Base-by-base conservation (phyloP, 2,888 invertebrate genomes). In the Monopis laevigella region DNA sequence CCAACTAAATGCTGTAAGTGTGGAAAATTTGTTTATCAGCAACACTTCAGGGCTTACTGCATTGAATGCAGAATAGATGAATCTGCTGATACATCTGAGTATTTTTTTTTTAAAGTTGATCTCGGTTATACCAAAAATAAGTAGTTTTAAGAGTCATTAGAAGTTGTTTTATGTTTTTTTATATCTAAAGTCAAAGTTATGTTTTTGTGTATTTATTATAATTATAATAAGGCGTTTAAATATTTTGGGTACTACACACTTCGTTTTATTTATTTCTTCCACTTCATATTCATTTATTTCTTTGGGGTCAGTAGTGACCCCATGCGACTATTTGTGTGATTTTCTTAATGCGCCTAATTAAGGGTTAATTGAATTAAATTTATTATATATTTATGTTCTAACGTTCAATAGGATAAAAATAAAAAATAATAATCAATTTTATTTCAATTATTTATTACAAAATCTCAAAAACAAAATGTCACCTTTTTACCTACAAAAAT, bases 31-130 rank as follows among this genome's bases (percentile, higher is more conserved):
- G 21, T 30, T 44, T 44, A 41, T 16, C 34, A 34, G 16, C 14
- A 12, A 34, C 34, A 34, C 17, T 34, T 34, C 34, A 34, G 16
- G 17, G 17, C 16, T 14, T 34, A 34, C 34, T 43, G 43, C 40
- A 13, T 43, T 30, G 30, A 32, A 39, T 43, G 39, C 42, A 43
- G 26, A 43, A 24, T 39, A 43, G 39, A 39, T 30, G 28, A 43
- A 43, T 43, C 40, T 30, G 40, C 40, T 40, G 40, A 43, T 35
- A 39, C 27, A 29, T 19, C 39, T 40, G 28, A 34, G 18, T 43
- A 34, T 10, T 29, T 26, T 11, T 40, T n/a, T 43, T 35, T 41
- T 36, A 13, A 36, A 17, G 36, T 19, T 36, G 36, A 17, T 36
- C 34, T 41, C 41, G 41, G 30, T 19, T 14, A 32, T 41, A 17